A percentile compares a stretch with the other conserved stretches of the same genome.
Conservation (phyloP, 2,797 vertebrate genomes). For the Triplophysa yarkandensis region DNA sequence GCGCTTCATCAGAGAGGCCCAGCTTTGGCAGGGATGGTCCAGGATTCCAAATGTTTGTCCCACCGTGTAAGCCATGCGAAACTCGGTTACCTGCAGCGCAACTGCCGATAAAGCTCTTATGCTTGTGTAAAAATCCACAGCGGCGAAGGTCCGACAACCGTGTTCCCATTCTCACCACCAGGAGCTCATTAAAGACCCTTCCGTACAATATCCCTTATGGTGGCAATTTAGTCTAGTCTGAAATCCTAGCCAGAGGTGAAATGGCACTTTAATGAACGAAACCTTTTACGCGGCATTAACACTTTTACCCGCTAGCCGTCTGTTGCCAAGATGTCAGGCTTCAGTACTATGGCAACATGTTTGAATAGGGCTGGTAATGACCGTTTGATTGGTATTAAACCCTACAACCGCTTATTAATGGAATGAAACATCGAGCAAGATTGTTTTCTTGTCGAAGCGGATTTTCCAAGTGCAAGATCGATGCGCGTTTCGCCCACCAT, state of each 20-base stretch:
- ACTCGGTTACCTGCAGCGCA: constrained; percentile 59
- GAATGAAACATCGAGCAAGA: constrained; percentile 31
- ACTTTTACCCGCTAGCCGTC: constrained; percentile 45
- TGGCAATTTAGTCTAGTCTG: constrained; percentile 54
- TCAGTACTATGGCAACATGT: constrained; percentile 17
- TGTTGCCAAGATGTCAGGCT: constrained; percentile 21
- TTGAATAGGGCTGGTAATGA: neutral
- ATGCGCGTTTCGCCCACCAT: constrained; percentile 43
- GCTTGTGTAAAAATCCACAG: constrained; percentile 69
- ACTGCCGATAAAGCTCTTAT: constrained; percentile 67
- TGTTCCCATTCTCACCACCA: constrained; percentile 60
- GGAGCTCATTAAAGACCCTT: constrained; percentile 74
- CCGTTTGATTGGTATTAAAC: constrained; percentile 1
- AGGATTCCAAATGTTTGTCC: constrained; percentile 62
- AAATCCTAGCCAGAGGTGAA: constrained; percentile 68
- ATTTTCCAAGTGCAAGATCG: constrained; percentile 60
- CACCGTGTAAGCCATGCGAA: constrained; percentile 58
- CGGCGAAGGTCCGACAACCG: constrained; percentile 53
- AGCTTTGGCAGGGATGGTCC: constrained; percentile 62
- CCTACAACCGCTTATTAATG: constrained; percentile 8
- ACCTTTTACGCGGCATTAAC: constrained; percentile 43
- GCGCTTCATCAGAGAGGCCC: constrained; percentile 59
- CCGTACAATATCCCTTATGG: constrained; percentile 59
- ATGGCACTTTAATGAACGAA: constrained; percentile 63
- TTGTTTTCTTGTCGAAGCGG: constrained; percentile 44